Evolutionary conservation across 2,888 invertebrate species (phyloP).

Genomic region (Amitus sp.): DNA sequence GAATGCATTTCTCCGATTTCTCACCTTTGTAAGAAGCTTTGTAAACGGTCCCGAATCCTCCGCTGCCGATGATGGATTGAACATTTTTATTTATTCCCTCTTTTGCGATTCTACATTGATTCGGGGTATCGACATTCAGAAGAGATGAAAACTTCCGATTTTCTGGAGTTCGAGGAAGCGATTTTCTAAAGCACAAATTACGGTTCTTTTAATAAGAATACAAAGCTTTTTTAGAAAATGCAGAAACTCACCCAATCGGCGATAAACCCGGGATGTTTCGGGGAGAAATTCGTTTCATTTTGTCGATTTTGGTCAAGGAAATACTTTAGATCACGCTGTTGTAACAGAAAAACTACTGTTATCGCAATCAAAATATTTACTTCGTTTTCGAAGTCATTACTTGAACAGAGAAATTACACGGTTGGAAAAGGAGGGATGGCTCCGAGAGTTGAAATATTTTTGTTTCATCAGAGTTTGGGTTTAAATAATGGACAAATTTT

Average conservation of each 20-base stretch:
- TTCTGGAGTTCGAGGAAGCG: slow-evolving; percentile 47
- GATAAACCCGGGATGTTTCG: slow-evolving; percentile 37
- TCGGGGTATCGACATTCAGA: slow-evolving; percentile 59
- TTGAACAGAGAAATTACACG: no score
- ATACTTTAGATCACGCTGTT: not conserved
- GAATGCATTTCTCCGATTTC: no score
- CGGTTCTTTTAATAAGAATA: no score
- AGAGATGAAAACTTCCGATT: slow-evolving; percentile 40
- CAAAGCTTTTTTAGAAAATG: slow-evolving; percentile 1
- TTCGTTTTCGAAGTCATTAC: no score
- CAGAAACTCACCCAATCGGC: slow-evolving; percentile 34
- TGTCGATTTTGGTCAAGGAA: not conserved
- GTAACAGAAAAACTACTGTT: not conserved
- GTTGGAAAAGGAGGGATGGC: no score
- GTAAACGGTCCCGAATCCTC: slow-evolving; percentile 65
- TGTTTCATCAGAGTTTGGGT: no score
- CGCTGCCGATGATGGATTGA: slow-evolving; percentile 58
- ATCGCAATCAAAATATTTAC: slow-evolving; percentile 1
- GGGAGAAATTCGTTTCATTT: slow-evolving; percentile 38
- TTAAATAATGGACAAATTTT: no score
- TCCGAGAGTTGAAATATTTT: no score
- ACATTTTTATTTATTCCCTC: slow-evolving; percentile 47
- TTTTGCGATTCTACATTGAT: slow-evolving; percentile 52
- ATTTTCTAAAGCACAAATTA: not conserved
- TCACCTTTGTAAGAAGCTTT: slow-evolving; percentile 63